A percentile compares a stretch with the other conserved stretches of the same genome.
Evolutionary conservation across 2,888 invertebrate species (phyloP).

Genomic region (Ophion slaviceki): DNA sequence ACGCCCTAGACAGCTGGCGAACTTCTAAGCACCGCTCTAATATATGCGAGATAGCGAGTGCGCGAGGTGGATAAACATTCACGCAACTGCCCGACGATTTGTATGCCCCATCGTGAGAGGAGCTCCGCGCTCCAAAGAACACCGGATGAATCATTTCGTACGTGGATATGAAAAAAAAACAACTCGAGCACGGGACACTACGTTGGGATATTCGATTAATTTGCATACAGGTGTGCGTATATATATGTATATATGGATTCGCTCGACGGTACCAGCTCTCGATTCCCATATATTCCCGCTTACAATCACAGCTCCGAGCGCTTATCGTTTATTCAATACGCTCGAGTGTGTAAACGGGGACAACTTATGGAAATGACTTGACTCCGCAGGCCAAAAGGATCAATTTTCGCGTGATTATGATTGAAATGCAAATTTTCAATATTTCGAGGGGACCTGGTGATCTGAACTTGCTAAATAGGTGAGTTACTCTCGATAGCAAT

Average conservation of each 20-base stretch:
- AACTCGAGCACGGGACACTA: slow-evolving; percentile 31
- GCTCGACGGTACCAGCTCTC: slow-evolving; percentile 21
- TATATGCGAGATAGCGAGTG: slow-evolving; percentile 35
- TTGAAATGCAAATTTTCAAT: too few relatives aligned
- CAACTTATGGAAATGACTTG: slow-evolving; percentile 21
- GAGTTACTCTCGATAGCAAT: too few relatives aligned
- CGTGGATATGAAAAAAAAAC: slow-evolving; percentile 17
- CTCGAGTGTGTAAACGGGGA: neutral
- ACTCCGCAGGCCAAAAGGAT: neutral
- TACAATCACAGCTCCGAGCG: slow-evolving; percentile 14
- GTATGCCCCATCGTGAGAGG: slow-evolving; percentile 16
- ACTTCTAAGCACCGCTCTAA: slow-evolving; percentile 52
- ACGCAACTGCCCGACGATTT: slow-evolving; percentile 47
- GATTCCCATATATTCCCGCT: slow-evolving; percentile 34
- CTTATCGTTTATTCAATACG: slow-evolving; percentile 27
- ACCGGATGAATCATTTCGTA: slow-evolving; percentile 56
- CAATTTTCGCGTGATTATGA: too few relatives aligned
- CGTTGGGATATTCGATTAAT: slow-evolving; percentile 55
- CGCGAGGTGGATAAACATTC: slow-evolving; percentile 54
- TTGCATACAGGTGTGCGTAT: slow-evolving; percentile 35
- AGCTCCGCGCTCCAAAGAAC: slow-evolving; percentile 18
- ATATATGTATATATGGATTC: neutral
- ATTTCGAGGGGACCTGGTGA: too few relatives aligned
- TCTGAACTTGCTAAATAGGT: too few relatives aligned
- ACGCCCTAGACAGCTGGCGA: slow-evolving; percentile 53